Conservation (phyloP, 2,113 vertebrate genomes). For the Prunella fulvescens region DNA sequence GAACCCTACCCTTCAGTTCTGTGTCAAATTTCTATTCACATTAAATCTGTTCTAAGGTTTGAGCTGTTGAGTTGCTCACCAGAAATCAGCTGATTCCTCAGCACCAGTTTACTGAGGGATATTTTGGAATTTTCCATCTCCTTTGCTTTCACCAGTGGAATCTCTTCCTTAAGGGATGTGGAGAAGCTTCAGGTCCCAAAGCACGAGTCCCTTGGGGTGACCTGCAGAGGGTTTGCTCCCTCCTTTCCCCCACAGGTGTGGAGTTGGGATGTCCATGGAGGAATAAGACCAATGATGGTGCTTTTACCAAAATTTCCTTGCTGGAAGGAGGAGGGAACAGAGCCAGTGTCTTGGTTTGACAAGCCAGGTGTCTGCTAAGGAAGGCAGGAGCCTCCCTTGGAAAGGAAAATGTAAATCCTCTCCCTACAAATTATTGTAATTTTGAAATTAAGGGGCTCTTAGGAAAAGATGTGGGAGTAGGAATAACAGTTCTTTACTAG, state of each 20-base stretch:
- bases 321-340: neutral
- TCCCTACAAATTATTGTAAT: too few relatives aligned
- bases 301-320: neutral
- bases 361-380: too few relatives aligned
- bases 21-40: neutral
- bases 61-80: neutral
- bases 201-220: neutral
- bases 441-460: too few relatives aligned
- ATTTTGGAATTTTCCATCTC: neutral
- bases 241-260: too few relatives aligned
- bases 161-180: neutral
- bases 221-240: neutral
- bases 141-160: neutral
- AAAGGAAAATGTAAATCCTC: too few relatives aligned
- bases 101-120: neutral
- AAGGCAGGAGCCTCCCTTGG: too few relatives aligned
- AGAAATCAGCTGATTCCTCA: neutral
- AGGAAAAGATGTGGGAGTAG: too few relatives aligned
- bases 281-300: accelerated
- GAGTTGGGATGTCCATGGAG: neutral
- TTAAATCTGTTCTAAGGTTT: neutral
- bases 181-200: neutral
- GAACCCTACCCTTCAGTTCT: neutral
- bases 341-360: too few relatives aligned
- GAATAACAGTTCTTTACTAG: too few relatives aligned